phyloP scores from a whole-genome alignment of 2,888 invertebrate genomes.

The Diaperis boleti region DNA sequence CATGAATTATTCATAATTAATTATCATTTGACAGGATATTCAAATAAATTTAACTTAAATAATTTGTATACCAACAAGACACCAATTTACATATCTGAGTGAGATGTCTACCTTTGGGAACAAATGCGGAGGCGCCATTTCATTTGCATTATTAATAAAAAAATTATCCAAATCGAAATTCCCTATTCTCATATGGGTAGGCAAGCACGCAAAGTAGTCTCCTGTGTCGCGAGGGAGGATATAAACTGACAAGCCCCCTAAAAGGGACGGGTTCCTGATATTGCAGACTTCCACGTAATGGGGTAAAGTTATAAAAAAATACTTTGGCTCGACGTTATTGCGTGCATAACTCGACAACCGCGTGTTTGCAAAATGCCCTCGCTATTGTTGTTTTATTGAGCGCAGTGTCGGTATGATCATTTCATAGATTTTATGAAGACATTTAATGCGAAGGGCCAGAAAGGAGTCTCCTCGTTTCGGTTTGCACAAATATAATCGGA shows the following conservation, averaged over 20 bases:
- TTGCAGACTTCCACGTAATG: constrained; percentile 23
- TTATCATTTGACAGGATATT: constrained; percentile 43
- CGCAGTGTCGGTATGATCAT: constrained; percentile 13
- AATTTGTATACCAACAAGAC: constrained; percentile 43
- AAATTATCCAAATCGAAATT: constrained; percentile 26
- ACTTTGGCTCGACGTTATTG: constrained; percentile 18
- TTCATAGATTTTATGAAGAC: constrained; percentile 14
- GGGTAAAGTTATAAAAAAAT: constrained; percentile 21
- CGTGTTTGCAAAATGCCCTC: constrained; percentile 4
- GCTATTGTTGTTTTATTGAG: constrained; percentile 21
- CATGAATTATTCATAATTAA: constrained; percentile 44
- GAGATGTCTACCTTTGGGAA: constrained; percentile 36
- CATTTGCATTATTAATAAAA: constrained; percentile 36
- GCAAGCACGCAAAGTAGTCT: constrained; percentile 29
- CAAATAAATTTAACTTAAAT: constrained; percentile 43
- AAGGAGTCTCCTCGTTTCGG: no score
- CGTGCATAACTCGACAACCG: constrained; percentile 26
- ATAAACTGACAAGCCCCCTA: constrained; percentile 26
- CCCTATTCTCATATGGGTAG: constrained; percentile 8
- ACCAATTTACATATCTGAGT: constrained; percentile 36
- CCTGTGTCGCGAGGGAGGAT: constrained; percentile 11
- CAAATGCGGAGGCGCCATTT: constrained; percentile 9
- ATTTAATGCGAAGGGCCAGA: background rate
- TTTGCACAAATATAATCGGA: no score
- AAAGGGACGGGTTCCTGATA: constrained; percentile 13